These are phyloP conservation scores for Nephila pilipes DNA, from an alignment of 1,140 invertebrate genomes.

Conservation along the genomic window DNA sequence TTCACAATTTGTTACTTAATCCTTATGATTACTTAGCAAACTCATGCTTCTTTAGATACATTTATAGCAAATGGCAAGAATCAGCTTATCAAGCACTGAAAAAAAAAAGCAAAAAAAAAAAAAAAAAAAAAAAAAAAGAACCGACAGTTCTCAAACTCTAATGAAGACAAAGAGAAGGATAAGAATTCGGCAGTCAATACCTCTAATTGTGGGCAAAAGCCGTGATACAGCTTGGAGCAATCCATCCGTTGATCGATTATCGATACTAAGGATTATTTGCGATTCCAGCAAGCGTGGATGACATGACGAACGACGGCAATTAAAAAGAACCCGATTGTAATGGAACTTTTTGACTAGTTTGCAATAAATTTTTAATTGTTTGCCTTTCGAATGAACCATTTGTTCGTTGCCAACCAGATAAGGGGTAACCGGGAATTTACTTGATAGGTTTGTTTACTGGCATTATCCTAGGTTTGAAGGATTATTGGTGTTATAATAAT, in stretches of 20 bases:
- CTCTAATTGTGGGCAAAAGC: constrained; percentile 41
- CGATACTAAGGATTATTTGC: constrained; percentile 31
- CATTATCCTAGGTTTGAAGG: not conserved
- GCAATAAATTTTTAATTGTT: constrained; percentile 38
- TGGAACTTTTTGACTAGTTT: constrained; percentile 27
- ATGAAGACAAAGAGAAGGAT: constrained; percentile 7
- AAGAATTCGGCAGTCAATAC: constrained; percentile 20
- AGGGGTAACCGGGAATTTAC: not conserved
- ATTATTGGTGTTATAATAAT: too few species aligned
- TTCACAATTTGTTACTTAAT: too few species aligned
- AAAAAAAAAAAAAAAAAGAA: too few species aligned
- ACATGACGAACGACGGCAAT: not conserved
- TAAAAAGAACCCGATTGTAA: constrained; percentile 18
- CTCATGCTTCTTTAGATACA: not conserved
- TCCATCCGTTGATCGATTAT: constrained; percentile 38
- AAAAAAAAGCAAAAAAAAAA: not conserved
- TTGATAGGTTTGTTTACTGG: constrained; percentile 14
- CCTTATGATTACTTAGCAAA: not conserved
- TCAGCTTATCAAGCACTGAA: too few species aligned
- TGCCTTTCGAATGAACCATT: not conserved
- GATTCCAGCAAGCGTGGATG: constrained; percentile 19
- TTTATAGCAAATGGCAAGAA: not conserved
- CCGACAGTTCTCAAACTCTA: not conserved
- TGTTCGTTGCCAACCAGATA: not conserved
- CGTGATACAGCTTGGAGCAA: not conserved